Evolutionary conservation across 2,797 vertebrate species (phyloP).

Genomic region (Cichlasoma orientale): DNA sequence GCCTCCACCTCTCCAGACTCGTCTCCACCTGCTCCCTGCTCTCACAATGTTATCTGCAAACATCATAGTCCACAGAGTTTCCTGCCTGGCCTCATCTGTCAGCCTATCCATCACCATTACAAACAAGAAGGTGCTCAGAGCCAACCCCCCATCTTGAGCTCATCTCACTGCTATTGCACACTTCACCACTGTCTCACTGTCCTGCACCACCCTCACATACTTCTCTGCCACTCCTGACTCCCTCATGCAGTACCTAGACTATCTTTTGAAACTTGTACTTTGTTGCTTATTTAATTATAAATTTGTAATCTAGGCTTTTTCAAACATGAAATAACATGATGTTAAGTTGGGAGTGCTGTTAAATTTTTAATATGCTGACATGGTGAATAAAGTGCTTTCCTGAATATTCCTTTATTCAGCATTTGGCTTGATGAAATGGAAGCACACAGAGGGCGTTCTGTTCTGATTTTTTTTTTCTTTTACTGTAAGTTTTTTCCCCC

Average conservation of each 20-base stretch:
- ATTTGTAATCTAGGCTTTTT: neutral
- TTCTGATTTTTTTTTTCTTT: neutral
- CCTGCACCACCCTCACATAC: neutral
- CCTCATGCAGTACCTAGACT: neutral
- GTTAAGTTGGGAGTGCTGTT: neutral
- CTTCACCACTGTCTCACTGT: neutral
- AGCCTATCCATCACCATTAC: neutral
- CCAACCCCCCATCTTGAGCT: neutral
- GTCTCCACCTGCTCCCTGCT: no score
- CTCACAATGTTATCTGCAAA: no score
- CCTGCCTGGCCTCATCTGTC: neutral
- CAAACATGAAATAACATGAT: slow-evolving; percentile 2
- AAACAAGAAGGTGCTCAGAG: neutral
- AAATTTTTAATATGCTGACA: slow-evolving; percentile 4
- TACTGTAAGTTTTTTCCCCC: neutral
- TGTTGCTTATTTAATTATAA: neutral
- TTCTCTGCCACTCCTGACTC: no score
- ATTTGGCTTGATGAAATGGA: neutral
- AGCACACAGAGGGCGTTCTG: rapidly evolving
- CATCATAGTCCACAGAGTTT: neutral
- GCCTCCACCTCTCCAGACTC: neutral
- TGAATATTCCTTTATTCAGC: neutral
- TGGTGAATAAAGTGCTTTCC: neutral
- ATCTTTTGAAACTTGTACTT: neutral
- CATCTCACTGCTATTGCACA: neutral